phyloP scores from a whole-genome alignment of 2,113 vertebrate genomes.

The Apodemus speciosus region DNA sequence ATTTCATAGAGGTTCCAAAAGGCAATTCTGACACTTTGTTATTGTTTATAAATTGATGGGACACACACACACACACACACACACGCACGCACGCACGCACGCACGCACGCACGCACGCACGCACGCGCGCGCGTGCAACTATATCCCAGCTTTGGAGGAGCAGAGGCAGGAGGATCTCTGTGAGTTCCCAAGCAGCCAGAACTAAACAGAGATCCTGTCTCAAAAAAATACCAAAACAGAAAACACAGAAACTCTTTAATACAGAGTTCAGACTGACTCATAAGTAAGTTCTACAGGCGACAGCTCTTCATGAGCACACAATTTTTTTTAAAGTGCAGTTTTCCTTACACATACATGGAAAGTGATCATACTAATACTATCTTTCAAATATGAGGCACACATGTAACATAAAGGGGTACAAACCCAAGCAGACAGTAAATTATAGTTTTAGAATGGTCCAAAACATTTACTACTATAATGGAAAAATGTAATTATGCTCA shows the following conservation, averaged over 20 bases:
- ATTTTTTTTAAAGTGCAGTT: neutral
- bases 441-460: conserved; percentile 29
- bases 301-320: neutral
- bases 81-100: too few relatives aligned
- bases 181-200: neutral
- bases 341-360: conserved; percentile 11
- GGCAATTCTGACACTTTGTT: conserved; percentile 9
- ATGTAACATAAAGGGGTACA: conserved; percentile 23
- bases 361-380: neutral
- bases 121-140: too few relatives aligned
- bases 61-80: neutral
- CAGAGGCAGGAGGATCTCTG: neutral
- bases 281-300: conserved; percentile 30
- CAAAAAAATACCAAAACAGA: neutral
- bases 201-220: neutral
- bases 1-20: neutral
- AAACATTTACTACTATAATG: neutral
- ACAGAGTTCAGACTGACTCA: neutral
- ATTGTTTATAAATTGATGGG: neutral
- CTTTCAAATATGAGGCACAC: conserved; percentile 1
- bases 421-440: neutral
- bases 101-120: too few relatives aligned
- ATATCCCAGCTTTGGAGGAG: neutral
- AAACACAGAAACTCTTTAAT: neutral
- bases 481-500: neutral